phyloP scores from a whole-genome alignment of 2,888 invertebrate species.

The Lagria hirta region DNA sequence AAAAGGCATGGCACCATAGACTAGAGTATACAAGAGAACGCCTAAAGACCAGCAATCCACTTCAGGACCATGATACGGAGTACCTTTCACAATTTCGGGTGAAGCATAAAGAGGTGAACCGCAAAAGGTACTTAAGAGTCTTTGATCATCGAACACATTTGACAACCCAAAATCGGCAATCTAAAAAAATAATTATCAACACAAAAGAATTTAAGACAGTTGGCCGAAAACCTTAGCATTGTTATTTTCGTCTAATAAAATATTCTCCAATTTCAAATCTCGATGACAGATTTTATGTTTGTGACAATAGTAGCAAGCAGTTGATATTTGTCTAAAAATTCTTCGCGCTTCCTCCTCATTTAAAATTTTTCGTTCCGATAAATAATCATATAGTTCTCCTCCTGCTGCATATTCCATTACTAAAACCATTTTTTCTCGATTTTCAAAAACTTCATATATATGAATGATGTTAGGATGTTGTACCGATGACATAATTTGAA shows the following conservation, averaged over 20 bases:
- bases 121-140: conserved; percentile 88
- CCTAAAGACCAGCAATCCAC: conserved; percentile 94
- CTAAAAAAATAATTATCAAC: conserved; percentile 55
- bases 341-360: conserved; percentile 90
- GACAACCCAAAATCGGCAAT: conserved; percentile 99
- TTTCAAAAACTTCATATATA: conserved; percentile 99
- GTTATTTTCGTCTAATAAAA: conserved; percentile 87
- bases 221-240: conserved; percentile 89
- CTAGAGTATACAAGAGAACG: conserved; percentile 94
- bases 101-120: conserved; percentile 96
- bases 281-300: conserved; percentile 97
- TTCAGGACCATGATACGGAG: conserved; percentile 96
- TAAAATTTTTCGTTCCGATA: conserved; percentile 88
- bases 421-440: conserved; percentile 97
- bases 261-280: conserved; percentile 94
- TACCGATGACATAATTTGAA: conserved; percentile 98
- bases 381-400: conserved; percentile 96
- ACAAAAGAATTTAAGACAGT: neutral
- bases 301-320: conserved; percentile 97
- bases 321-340: conserved; percentile 94
- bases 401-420: conserved; percentile 99
- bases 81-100: conserved; percentile 96
- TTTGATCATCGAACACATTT: conserved; percentile 90
- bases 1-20: conserved; percentile 99
- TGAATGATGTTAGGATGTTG: conserved; percentile 99